phyloP scores from a whole-genome alignment of 92 coral and sea anemone species.

The Muricea muricata region DNA sequence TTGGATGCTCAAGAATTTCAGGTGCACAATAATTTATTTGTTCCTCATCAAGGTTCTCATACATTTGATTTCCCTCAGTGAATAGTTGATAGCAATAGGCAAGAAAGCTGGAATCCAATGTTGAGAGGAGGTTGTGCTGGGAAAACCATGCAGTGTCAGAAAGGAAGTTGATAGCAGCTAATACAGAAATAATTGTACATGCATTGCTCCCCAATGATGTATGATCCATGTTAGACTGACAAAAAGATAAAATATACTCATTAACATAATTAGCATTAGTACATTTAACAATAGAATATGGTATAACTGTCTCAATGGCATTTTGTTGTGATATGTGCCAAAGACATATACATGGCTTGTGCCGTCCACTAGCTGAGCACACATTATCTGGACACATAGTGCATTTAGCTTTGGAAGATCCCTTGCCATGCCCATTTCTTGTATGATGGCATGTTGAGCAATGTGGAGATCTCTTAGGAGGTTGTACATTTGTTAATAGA shows the following conservation, averaged over 20 bases:
- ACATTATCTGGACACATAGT: constrained; percentile 36
- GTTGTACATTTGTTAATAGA: neutral
- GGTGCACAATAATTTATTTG: constrained; percentile 56
- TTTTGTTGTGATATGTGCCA: constrained; percentile 24
- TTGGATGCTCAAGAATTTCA: constrained; percentile 55
- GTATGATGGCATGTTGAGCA: constrained; percentile 54
- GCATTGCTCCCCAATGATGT: constrained; percentile 44
- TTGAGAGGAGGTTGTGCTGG: neutral
- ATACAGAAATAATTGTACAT: constrained; percentile 55
- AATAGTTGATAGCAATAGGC: constrained; percentile 24
- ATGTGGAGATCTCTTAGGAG: constrained; percentile 49
- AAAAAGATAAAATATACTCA: neutral
- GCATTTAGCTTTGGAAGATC: neutral
- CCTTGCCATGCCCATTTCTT: constrained; percentile 40
- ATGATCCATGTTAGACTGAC: constrained; percentile 26
- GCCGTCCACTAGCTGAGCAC: constrained; percentile 24
- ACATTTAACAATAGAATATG: neutral
- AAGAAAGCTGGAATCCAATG: neutral
- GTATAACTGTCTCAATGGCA: neutral
- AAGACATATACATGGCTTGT: constrained; percentile 41
- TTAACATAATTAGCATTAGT: neutral
- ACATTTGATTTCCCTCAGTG: constrained; percentile 47
- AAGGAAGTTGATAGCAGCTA: constrained; percentile 53
- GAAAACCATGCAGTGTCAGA: constrained; percentile 29
- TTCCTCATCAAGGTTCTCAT: constrained; percentile 40